phyloP scores from a whole-genome alignment of 1,140 invertebrate genomes.

The Pogonomyrmex barbatus region DNA sequence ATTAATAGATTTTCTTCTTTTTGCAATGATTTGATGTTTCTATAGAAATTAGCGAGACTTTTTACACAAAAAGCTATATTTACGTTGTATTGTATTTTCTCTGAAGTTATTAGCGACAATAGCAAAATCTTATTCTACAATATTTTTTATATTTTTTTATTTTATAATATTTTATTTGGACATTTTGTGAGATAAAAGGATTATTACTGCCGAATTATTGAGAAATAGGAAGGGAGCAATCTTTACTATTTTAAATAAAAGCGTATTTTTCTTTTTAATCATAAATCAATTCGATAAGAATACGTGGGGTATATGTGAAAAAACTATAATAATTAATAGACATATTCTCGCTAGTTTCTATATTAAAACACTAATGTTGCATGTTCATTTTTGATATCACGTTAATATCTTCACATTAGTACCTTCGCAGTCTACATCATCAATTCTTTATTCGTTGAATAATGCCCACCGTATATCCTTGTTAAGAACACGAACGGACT shows the following conservation, averaged over 20 bases:
- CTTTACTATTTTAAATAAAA: background rate
- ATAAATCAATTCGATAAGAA: background rate
- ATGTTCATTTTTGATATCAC: constrained; percentile 78
- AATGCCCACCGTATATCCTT: background rate
- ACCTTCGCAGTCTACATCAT: constrained; percentile 80
- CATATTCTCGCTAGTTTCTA: constrained; percentile 30
- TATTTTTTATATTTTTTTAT: too few species aligned
- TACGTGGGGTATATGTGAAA: background rate
- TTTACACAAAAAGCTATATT: background rate
- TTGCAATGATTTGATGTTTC: constrained; percentile 29
- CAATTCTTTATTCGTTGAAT: constrained; percentile 8
- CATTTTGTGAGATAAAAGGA: background rate
- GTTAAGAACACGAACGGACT: constrained; percentile 68
- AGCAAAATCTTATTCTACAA: background rate
- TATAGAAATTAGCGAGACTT: constrained; percentile 36
- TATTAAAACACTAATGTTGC: constrained; percentile 53
- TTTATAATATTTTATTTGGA: background rate
- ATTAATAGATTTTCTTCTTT: constrained; percentile 19
- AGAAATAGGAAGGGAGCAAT: background rate
- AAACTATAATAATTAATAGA: background rate
- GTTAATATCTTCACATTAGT: constrained; percentile 72
- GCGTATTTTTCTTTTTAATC: background rate
- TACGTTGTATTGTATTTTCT: background rate
- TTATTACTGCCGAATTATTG: background rate
- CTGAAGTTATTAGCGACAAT: background rate